A percentile compares a stretch with the other conserved stretches of the same genome.
Conservation (phyloP, 2,888 invertebrate species). For the Laothoe populi region DNA sequence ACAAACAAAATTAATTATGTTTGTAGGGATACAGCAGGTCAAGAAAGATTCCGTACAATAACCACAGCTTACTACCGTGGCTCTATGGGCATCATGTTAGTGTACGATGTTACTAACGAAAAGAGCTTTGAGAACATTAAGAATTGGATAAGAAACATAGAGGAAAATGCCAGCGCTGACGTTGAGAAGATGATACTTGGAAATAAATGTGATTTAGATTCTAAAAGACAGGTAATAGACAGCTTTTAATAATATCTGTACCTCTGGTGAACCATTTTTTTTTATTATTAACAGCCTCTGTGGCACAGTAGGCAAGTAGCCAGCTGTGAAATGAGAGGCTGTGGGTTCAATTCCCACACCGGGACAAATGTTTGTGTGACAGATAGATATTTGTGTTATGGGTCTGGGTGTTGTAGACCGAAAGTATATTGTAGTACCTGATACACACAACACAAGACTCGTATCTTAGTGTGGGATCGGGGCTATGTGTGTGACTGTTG, state of each 20-base stretch:
- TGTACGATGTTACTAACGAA: constrained; percentile 99
- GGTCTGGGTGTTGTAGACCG: no score
- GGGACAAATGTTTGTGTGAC: no score
- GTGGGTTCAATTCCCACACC: no score
- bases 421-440: no score
- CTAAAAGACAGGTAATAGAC: constrained; percentile 91
- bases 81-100: constrained; percentile 99
- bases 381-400: no score
- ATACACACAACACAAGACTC: no score
- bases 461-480: no score
- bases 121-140: constrained; percentile 99
- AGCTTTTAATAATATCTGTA: background rate
- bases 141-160: constrained; percentile 99
- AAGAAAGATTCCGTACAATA: constrained; percentile 99
- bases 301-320: no score
- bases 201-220: constrained; percentile 99
- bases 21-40: constrained; percentile 98
- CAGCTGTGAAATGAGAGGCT: no score
- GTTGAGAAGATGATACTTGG: constrained; percentile 99
- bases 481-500: no score
- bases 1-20: constrained; percentile 8
- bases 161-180: constrained; percentile 99
- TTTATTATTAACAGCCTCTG: no score
- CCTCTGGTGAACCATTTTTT: no score
- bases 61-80: constrained; percentile 99